A percentile compares a stretch with the other conserved stretches of the same genome.
Conservation (phyloP, 2,888 invertebrate genomes). For the Plagodis dolabraria region DNA sequence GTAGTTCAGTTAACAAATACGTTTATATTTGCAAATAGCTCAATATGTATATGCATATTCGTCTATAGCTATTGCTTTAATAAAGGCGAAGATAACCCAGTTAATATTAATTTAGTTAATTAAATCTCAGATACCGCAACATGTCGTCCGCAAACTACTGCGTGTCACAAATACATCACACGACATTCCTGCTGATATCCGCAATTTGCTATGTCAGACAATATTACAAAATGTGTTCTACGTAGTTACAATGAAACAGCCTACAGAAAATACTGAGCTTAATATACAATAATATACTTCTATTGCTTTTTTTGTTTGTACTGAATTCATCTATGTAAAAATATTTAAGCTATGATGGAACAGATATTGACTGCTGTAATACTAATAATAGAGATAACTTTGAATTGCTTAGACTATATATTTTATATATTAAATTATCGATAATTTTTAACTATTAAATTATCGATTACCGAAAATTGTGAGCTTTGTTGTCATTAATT, state of each 20-base stretch:
- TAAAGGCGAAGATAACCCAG: neutral
- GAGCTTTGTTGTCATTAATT: too few species aligned
- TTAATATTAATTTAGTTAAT: neutral
- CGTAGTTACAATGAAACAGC: neutral
- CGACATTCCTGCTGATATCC: slow-evolving; percentile 10
- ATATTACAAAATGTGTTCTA: neutral
- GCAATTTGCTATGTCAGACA: slow-evolving; percentile 6
- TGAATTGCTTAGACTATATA: too few species aligned
- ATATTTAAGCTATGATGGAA: too few species aligned
- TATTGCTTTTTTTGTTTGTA: too few species aligned
- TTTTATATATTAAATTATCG: too few species aligned
- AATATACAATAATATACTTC: too few species aligned
- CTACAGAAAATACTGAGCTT: too few species aligned
- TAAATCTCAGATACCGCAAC: slow-evolving; percentile 48
- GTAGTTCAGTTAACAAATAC: neutral
- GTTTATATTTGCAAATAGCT: neutral
- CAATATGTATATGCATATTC: neutral
- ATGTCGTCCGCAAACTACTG: slow-evolving; percentile 28
- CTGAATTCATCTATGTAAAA: too few species aligned
- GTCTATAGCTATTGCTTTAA: neutral
- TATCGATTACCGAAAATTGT: too few species aligned
- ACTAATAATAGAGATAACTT: too few species aligned
- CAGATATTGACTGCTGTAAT: too few species aligned
- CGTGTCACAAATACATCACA: slow-evolving; percentile 49
- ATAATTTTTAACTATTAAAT: too few species aligned